Percentiles rank a stretch among this genome's conserved stretches.
Conservation (phyloP, 2,888 invertebrate species). For the Pammene aurita region DNA sequence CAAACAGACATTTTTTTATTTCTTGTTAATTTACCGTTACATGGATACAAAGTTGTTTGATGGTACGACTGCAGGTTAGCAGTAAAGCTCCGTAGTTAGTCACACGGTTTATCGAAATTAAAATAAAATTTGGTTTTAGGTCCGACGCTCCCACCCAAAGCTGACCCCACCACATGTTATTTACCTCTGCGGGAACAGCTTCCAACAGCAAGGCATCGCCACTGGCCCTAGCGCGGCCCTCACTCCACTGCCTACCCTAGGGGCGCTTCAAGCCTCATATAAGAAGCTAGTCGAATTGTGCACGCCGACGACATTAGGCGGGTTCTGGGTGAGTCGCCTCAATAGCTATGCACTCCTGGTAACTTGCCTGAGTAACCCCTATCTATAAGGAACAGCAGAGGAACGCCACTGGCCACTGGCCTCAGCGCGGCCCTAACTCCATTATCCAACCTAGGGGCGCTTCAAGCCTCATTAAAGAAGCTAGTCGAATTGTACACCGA, state of each 20-base stretch:
- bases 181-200: constrained; percentile 71
- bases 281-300: constrained; percentile 89
- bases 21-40: too few species aligned
- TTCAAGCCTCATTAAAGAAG: constrained; percentile 83
- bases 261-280: constrained; percentile 72
- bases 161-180: constrained; percentile 72
- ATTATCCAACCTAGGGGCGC: constrained; percentile 62
- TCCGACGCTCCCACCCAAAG: constrained; percentile 76
- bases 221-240: constrained; percentile 41
- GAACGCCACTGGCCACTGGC: constrained; percentile 41
- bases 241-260: constrained; percentile 63
- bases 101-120: not conserved
- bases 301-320: constrained; percentile 87
- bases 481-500: constrained; percentile 88
- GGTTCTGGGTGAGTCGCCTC: constrained; percentile 80
- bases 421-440: constrained; percentile 43
- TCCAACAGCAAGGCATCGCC: constrained; percentile 46
- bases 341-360: constrained; percentile 14
- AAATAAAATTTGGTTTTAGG: constrained; percentile 52
- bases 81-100: too few species aligned
- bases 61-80: too few species aligned
- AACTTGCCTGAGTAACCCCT: not conserved
- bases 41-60: too few species aligned
- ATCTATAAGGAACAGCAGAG: constrained; percentile 33
- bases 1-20: too few species aligned